Base-by-base conservation (phyloP, 2,113 vertebrate genomes). In the Pelobates fuscus region DNA sequence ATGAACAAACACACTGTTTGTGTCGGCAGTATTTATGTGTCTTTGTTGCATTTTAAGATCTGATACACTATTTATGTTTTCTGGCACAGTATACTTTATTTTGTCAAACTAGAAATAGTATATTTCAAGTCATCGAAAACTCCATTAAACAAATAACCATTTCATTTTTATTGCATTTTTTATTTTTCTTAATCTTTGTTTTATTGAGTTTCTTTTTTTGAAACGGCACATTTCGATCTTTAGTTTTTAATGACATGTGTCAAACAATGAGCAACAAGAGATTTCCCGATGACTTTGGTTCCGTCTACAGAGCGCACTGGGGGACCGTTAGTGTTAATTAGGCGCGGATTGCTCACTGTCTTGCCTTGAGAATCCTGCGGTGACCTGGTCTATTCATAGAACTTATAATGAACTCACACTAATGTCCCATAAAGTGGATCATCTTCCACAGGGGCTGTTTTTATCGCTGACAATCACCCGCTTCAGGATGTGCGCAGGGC, bases 381-480 rank as follows among this genome's bases (percentile, higher is more conserved):
- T 21, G 25, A 21, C 58, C 44, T 55, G 59, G 43, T 44, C 55
- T 24, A 41, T 73, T 73, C 71, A 27, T 55, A 73, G 60, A 73
- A 73, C 24, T 55, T 32, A 23, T 63, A 64, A 72, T 27, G 46
- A 41, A 37, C 26, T 73, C 52, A 73, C 27, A 55, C 21, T n/a
- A 65, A 73, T 37, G 71, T 49, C 60, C 29, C 2, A 24, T 32
- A 64, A 64, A 64, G 29, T 17, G 32, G 49, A 43, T 74, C 55
- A 66, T 25, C 14, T 32, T 30, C 27, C 49, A 27, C 20, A 29
- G 15, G 41, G 52, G 62, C 44, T 26, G 30, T 18, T 49, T 55
- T 58, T 58, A 65, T 66, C 3, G 46, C 61, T 26, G 17, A 15
- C 52, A 17, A 21, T 57, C 60, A 55, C 21, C 1, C 46, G 30